Evolutionary conservation across 2,797 vertebrate species (phyloP).

Genomic region (Macroramphosus scolopax): DNA sequence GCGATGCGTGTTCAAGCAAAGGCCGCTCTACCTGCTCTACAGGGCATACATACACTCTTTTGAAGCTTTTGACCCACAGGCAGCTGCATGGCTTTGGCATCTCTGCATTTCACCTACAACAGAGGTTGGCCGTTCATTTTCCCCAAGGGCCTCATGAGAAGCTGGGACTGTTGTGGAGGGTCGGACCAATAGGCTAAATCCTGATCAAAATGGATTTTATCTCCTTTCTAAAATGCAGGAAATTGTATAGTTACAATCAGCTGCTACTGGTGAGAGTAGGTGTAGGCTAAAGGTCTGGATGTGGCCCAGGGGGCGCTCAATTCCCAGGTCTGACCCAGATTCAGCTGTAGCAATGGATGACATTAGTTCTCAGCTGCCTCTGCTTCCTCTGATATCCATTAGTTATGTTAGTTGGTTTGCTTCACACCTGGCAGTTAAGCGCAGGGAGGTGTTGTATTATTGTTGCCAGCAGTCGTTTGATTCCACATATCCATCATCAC

Average conservation of each 20-base stretch:
- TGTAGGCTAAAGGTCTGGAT: no score
- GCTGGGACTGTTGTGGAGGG: no score
- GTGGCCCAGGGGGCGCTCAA: no score
- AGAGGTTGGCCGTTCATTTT: no score
- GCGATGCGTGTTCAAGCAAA: slow-evolving; percentile 28
- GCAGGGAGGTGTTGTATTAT: slow-evolving; percentile 2
- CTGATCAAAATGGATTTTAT: no score
- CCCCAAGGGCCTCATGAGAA: no score
- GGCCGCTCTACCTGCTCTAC: slow-evolving; percentile 3
- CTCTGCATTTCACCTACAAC: slow-evolving; percentile 26
- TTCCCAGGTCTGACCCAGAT: no score
- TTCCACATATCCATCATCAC: slow-evolving; percentile 13
- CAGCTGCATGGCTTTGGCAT: slow-evolving; percentile 1
- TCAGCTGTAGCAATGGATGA: no score
- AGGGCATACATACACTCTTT: slow-evolving; percentile 10
- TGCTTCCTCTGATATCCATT: slow-evolving; percentile 17
- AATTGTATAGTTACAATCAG: no score
- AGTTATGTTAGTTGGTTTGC: slow-evolving; percentile 19
- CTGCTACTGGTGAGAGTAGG: no score
- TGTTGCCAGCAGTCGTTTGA: slow-evolving; percentile 26
- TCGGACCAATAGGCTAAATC: no score
- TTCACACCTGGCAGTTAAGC: slow-evolving; percentile 34
- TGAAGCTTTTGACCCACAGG: slow-evolving; percentile 17
- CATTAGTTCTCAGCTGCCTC: slow-evolving; percentile 6
- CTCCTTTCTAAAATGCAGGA: no score